Percentiles rank a stretch among this genome's conserved stretches.
These are phyloP conservation scores for Lampropteryx suffumata DNA, from an alignment of 2,888 invertebrate genomes.

Conservation along the genomic window DNA sequence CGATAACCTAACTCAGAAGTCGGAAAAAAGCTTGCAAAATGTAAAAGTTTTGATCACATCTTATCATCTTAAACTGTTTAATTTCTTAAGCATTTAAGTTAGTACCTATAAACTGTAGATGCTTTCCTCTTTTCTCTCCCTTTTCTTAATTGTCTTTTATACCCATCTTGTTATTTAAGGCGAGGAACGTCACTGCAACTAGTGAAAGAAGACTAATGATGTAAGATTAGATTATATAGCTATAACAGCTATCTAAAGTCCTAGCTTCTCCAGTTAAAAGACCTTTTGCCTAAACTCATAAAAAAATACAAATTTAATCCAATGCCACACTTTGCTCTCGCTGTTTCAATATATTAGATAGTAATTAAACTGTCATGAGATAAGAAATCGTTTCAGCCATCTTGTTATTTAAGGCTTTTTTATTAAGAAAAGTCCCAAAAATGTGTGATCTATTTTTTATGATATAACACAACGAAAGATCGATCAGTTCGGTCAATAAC, in stretches of 20 bases:
- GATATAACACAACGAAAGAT: too few species aligned
- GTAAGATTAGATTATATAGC: too few species aligned
- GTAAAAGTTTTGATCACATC: conserved; percentile 1
- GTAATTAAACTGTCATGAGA: conserved; percentile 27
- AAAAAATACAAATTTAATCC: conserved; percentile 28
- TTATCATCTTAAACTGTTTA: conserved; percentile 18
- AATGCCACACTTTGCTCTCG: conserved; percentile 22
- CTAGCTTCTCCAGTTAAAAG: not conserved
- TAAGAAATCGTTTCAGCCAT: conserved; percentile 38
- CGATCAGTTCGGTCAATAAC: too few species aligned
- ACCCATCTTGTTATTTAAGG: conserved; percentile 8
- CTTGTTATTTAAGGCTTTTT: not conserved
- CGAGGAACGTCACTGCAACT: not conserved
- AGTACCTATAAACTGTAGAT: conserved; percentile 19
- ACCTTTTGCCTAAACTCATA: conserved; percentile 16
- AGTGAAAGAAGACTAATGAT: conserved; percentile 4
- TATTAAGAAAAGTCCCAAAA: too few species aligned
- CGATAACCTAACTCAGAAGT: not conserved
- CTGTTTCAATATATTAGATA: conserved; percentile 19
- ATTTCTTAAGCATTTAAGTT: conserved; percentile 15
- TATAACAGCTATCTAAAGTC: not conserved
- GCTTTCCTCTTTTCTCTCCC: conserved; percentile 6
- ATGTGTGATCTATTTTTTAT: too few species aligned
- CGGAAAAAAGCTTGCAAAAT: not conserved
- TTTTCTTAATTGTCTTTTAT: conserved; percentile 16